A percentile compares a stretch with the other conserved stretches of the same genome.
phyloP scores from a whole-genome alignment of 2,113 vertebrate genomes.

The Chroicocephalus ridibundus region DNA sequence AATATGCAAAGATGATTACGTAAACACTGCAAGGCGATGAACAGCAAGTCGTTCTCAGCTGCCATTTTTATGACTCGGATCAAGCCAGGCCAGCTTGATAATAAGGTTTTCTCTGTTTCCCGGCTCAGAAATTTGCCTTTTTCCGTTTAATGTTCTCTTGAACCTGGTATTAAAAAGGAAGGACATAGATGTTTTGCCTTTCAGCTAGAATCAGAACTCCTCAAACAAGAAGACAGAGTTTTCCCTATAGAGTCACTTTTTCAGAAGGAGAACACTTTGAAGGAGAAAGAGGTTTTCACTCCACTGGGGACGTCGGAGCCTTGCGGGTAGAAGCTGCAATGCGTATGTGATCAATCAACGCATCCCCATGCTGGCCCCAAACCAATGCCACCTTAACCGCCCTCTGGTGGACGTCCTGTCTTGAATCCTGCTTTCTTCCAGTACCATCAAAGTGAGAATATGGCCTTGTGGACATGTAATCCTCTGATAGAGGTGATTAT shows the following conservation, averaged over 20 bases:
- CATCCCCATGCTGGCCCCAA: neutral
- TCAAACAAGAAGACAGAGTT: constrained; percentile 1
- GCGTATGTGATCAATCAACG: neutral
- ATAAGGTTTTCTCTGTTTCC: neutral
- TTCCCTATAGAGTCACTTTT: neutral
- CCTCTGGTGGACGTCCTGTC: neutral
- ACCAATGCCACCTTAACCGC: neutral
- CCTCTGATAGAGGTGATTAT: neutral
- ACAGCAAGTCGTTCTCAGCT: neutral
- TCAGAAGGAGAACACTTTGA: constrained; percentile 12
- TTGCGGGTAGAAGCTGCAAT: neutral
- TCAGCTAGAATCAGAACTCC: constrained; percentile 24
- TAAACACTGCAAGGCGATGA: neutral
- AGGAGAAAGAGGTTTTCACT: constrained; percentile 41
- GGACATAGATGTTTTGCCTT: constrained; percentile 20
- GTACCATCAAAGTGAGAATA: neutral
- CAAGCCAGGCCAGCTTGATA: neutral
- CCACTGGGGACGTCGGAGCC: neutral
- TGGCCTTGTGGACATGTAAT: neutral
- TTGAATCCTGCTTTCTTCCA: constrained; percentile 5
- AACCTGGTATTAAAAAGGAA: neutral
- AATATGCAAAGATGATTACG: neutral
- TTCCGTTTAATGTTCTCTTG: neutral
- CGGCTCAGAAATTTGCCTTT: neutral
- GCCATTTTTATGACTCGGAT: neutral